Conservation (phyloP, 2,113 vertebrate species). For the Myanophis thanlyinensis region DNA sequence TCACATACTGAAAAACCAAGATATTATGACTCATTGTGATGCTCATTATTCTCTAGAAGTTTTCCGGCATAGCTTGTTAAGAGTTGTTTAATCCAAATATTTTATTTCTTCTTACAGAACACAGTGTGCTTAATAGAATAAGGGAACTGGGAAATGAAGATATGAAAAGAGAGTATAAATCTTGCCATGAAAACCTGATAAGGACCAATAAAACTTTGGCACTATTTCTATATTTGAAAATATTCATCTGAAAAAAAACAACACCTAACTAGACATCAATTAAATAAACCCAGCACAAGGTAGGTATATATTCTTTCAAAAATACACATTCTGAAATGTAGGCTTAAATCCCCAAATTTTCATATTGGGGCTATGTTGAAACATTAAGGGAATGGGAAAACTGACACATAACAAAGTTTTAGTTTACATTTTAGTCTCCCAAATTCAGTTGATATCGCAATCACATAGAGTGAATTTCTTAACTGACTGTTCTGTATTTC, state of each 20-base stretch:
- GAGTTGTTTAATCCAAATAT: neutral
- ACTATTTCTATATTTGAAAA: neutral
- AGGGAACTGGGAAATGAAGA: neutral
- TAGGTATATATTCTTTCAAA: neutral
- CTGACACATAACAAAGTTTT: neutral
- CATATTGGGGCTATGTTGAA: neutral
- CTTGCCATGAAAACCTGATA: neutral
- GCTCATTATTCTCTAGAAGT: neutral
- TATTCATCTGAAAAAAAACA: neutral
- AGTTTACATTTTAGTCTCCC: neutral
- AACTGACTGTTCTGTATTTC: neutral
- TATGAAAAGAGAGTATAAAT: neutral
- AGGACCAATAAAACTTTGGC: neutral
- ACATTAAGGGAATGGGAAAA: neutral
- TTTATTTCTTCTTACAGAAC: neutral
- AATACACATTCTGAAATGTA: neutral
- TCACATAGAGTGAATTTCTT: neutral
- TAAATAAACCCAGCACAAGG: neutral
- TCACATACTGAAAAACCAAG: neutral
- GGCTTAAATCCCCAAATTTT: neutral
- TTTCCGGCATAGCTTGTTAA: neutral
- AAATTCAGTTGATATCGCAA: neutral
- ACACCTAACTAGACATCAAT: neutral
- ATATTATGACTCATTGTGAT: neutral
- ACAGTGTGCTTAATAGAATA: neutral